Evolutionary conservation across 1,140 invertebrate genomes (phyloP), one percentile per base, ranked within the genome.

Genomic region (Drosophila nasuta): DNA sequence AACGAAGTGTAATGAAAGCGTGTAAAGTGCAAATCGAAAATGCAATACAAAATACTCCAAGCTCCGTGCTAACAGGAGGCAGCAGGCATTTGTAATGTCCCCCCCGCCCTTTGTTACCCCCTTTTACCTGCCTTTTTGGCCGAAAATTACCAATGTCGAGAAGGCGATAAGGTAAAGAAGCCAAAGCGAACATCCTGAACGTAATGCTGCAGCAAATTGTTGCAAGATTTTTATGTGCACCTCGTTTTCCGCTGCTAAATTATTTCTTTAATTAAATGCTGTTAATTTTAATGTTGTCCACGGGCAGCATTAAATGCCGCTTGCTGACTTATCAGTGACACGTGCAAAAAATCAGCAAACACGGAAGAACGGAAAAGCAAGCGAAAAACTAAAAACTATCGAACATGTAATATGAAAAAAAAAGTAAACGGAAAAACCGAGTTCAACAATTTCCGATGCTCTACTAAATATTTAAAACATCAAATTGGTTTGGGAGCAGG

Each of bases 21-120:
- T 87, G 83, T 88, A 89, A 87, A 87, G 83, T 87, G 83, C 83
- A 87, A 89, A 87, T 87, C 83, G 83, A 87, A 87, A 87, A 87
- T 78, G 83, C 77, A 87, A 87, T 87, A 87, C 83, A 87, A 87
- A 82, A 83, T 82, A 73, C 77, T 62, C 13, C 20, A 25, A 25
- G 20, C 68, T 52, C 49, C 49, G 35, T 71, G 43, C 28, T 38
- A 13, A 30, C 59, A 46, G 59, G 67, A 46, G 59, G 67, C 67
- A 65, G 67, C 67, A 65, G 68, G 30, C 68, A 71, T 70, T 75
- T 75, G 70, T 72, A 72, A 72, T 59, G 45, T 35, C 1, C 2
- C 8, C 30, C 38, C 0, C 41, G 1, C n/a, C 10, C 20, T 35
- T 7, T 17, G 52, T 45, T 15, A 13, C 13, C 35, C 48, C 17